Base-by-base conservation (phyloP, 2,888 invertebrate genomes). In the Hypena proboscidalis region DNA sequence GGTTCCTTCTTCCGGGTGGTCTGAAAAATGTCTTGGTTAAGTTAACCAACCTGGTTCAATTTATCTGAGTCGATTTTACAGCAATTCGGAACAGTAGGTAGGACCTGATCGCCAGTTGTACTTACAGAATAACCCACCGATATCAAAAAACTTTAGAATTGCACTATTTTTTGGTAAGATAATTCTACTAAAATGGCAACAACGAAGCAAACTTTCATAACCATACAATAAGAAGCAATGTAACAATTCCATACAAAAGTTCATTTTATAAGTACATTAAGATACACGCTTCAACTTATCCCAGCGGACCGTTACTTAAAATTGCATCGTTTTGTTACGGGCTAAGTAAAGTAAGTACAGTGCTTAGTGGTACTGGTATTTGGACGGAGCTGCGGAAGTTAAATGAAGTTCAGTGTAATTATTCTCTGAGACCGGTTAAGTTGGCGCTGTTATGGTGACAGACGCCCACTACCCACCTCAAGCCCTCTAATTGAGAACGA, bases 381-480 rank as follows among this genome's bases (percentile, higher is more conserved):
- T 81, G 80, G 83, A 80, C 78, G 74, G 80, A 83, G 85, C 83
- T 74, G 79, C 78, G 85, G 81, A 88, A 88, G 84, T 88, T 88
- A 85, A 86, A 88, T 89, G 85, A 85, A 86, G 81, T 88, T 85
- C 78, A 71, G 79, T 81, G 82, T 85, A 87, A 88, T 88, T 88
- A 85, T 84, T 86, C 86, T 83, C 81, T 58, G 79, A 80, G 83
- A 77, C 81, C 78, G 83, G 84, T 85, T 83, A 83, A 74, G 80
- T 80, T 73, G 76, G 77, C 74, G 71, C 77, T 65, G 79, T 80
- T 83, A 81, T 79, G 82, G 83, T 74, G 84, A 80, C 83, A 80
- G 77, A 64, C 73, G 63, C 62, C 66, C 71, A 59, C 57, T 51
- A 32, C n/a, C 41, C 2, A 25, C 52, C 42, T 57, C 64, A 60